Base-by-base conservation (phyloP, 2,888 invertebrate species). In the Euplagia quadripunctaria region DNA sequence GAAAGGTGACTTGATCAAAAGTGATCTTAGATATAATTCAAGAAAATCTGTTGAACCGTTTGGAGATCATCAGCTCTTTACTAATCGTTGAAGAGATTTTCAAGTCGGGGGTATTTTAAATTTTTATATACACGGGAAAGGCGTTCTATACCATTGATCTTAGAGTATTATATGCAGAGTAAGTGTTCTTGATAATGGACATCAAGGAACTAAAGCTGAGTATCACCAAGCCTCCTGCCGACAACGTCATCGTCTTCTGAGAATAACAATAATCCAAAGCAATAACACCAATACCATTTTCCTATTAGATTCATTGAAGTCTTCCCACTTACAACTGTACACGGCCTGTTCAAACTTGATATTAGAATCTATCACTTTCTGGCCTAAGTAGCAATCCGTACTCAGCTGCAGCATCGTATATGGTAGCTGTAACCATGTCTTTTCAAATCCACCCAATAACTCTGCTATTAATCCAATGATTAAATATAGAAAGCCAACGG, bases 361-460 rank as follows among this genome's bases (percentile, higher is more conserved):
- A 70, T 86, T 88, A 0, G 91, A 87, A 71, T 91, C 89, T 51
- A 87, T 85, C 8, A 91, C 63, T 43, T 81, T 85, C 76, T 91
- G 91, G 0, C 90, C 91, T 8, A 85, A 85, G 20, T 85, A 83
- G 58, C 90, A 91, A 70, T 91, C 89, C 72, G 89, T 83, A 8
- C 82, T 85, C 4, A 94, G 82, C 71, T 91, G 92, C 1, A 86
- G 79, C 9, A 93, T 75, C 0, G 92, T 86, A 66, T 86, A 93
- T 0, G 91, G 91, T 42, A 93, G 70, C 67, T 90, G 82, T 5
- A 92, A 43, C 52, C 87, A 91, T 0, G 92, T 93, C 12, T 93
- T 91, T 42, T 92, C 87, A 65, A 93, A 73, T 0, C 92, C 90
- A 4, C 91, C 93, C 0, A 93, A 86, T n/a, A 93, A 70, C 79